These are phyloP conservation scores for Semicossyphus pulcher DNA, from an alignment of 2,113 vertebrate species.

Conservation along the genomic window DNA sequence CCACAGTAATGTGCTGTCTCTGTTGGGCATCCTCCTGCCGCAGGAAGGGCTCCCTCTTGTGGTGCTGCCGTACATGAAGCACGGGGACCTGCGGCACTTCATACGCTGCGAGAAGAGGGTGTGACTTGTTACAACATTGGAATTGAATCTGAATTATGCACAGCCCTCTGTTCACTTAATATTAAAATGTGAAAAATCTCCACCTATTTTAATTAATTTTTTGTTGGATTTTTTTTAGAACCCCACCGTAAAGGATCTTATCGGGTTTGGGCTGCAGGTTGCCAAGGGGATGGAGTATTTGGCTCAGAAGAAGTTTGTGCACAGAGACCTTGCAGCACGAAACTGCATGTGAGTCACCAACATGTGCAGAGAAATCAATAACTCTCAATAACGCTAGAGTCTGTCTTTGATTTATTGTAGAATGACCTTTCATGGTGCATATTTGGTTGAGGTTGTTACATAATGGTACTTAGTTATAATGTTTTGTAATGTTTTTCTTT, in stretches of 20 bases:
- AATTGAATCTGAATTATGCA: conserved; percentile 6
- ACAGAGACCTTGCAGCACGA: conserved; percentile 95
- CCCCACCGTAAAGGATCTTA: conserved; percentile 95
- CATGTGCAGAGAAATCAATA: neutral
- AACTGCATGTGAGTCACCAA: conserved; percentile 95
- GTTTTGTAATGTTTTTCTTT: neutral
- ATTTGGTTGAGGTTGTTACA: neutral
- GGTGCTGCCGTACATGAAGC: conserved; percentile 95
- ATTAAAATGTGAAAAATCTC: neutral
- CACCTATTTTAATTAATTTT: neutral
- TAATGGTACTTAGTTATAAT: neutral
- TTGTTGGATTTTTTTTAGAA: conserved; percentile 79
- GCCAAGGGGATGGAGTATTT: conserved; percentile 96
- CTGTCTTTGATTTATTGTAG: neutral
- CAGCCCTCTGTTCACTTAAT: neutral
- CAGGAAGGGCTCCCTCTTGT: conserved; percentile 90
- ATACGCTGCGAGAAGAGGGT: conserved; percentile 92
- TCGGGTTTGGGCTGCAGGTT: conserved; percentile 95
- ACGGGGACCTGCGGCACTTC: conserved; percentile 94
- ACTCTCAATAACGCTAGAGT: neutral
- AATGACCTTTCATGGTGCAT: neutral
- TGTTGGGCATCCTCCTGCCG: conserved; percentile 92
- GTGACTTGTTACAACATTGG: conserved; percentile 36
- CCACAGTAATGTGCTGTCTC: conserved; percentile 91
- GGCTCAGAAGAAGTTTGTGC: conserved; percentile 95